These are phyloP conservation scores for Psylliodes chrysocephalus DNA, from an alignment of 2,888 invertebrate species.

Conservation along the genomic window DNA sequence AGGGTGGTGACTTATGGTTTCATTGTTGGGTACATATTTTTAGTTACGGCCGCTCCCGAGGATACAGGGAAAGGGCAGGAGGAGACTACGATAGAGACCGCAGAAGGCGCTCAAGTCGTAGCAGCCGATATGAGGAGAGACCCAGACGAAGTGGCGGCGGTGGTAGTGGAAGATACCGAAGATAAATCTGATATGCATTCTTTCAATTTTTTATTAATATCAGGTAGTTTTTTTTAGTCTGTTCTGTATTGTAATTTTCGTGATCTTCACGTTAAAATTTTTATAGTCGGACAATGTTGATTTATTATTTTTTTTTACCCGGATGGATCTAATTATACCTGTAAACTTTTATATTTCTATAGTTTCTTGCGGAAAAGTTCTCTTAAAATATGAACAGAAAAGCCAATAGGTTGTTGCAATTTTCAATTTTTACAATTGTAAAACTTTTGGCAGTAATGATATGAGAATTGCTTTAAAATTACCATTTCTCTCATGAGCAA, in stretches of 20 bases:
- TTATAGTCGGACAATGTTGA: not conserved
- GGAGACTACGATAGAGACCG: constrained; percentile 59
- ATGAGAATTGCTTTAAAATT: too few species aligned
- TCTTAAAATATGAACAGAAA: not conserved
- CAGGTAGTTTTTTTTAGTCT: constrained; percentile 34
- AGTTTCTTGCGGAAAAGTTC: not conserved
- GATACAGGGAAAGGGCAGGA: constrained; percentile 54
- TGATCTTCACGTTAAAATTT: not conserved
- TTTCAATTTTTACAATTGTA: too few species aligned
- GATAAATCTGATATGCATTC: constrained; percentile 10
- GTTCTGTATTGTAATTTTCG: not conserved
- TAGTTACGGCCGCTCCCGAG: constrained; percentile 60
- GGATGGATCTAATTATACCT: too few species aligned
- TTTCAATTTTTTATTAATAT: constrained; percentile 7
- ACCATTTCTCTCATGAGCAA: too few species aligned
- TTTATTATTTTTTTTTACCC: too few species aligned
- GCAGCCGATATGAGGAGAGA: constrained; percentile 42
- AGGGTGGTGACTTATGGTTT: constrained; percentile 42
- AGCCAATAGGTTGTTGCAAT: not conserved
- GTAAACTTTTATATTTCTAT: too few species aligned
- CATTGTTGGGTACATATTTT: constrained; percentile 54
- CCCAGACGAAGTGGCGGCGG: constrained; percentile 39
- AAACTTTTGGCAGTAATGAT: too few species aligned
- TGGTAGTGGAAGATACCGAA: constrained; percentile 29
- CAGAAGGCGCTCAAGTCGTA: constrained; percentile 52